phyloP scores from a whole-genome alignment of 1,140 invertebrate genomes.

The Ips typographus region DNA sequence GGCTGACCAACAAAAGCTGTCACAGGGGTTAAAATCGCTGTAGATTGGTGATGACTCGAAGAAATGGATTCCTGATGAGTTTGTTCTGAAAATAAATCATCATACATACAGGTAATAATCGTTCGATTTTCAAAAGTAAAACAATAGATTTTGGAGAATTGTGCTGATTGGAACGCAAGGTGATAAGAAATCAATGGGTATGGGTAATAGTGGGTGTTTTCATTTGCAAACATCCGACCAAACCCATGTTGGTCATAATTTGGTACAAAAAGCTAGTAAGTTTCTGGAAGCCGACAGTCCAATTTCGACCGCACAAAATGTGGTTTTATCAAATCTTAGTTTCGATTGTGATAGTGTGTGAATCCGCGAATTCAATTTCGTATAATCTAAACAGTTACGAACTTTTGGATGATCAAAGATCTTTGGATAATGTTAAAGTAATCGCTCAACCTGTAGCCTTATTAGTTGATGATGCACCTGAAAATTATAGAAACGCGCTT shows the following conservation, averaged over 20 bases:
- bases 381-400: constrained; percentile 7
- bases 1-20: constrained; percentile 11
- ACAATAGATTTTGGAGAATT: constrained; percentile 6
- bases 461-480: constrained; percentile 38
- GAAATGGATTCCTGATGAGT: constrained; percentile 7
- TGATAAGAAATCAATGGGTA: constrained; percentile 21
- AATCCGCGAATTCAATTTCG: too few relatives aligned
- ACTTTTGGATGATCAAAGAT: constrained; percentile 4
- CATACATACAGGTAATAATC: background rate
- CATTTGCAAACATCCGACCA: constrained; percentile 39
- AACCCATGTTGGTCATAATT: constrained; percentile 38
- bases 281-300: constrained; percentile 4
- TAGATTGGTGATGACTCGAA: background rate
- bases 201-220: constrained; percentile 18
- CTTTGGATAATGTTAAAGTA: constrained; percentile 5
- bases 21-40: constrained; percentile 16
- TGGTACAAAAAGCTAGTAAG: constrained; percentile 34
- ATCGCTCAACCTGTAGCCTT: constrained; percentile 15
- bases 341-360: background rate
- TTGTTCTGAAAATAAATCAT: constrained; percentile 21
- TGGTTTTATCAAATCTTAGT: background rate
- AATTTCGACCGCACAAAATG: background rate
- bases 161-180: background rate
- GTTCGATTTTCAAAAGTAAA: background rate
- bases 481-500: constrained; percentile 32